phyloP scores from a whole-genome alignment of 2,888 invertebrate genomes.

The Furcula furcula region DNA sequence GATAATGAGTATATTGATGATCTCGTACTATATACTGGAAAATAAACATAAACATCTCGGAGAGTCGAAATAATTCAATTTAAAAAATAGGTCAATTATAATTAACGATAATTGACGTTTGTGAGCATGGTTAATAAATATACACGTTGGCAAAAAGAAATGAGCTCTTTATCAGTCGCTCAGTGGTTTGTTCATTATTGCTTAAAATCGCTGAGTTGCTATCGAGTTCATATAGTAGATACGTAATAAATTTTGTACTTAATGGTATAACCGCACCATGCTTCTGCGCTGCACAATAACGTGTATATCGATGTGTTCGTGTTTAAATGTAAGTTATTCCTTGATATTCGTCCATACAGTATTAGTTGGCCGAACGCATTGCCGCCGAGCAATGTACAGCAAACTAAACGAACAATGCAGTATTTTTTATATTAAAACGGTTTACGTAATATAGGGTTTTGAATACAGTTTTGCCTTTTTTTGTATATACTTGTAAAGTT shows the following conservation, averaged over 20 bases:
- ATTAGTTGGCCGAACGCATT: slow-evolving; percentile 48
- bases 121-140: too few relatives aligned
- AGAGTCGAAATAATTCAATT: too few relatives aligned
- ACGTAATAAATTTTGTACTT: slow-evolving; percentile 52
- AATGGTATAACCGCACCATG: slow-evolving; percentile 56
- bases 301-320: slow-evolving; percentile 30
- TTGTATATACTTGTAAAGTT: slow-evolving; percentile 79
- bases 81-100: too few relatives aligned
- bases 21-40: too few relatives aligned
- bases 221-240: neutral
- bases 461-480: slow-evolving; percentile 63
- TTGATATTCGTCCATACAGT: slow-evolving; percentile 57
- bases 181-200: too few relatives aligned
- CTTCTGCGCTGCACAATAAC: slow-evolving; percentile 61
- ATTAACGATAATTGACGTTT: too few relatives aligned
- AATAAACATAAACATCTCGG: too few relatives aligned
- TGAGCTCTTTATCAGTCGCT: too few relatives aligned
- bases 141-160: too few relatives aligned
- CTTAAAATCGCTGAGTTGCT: too few relatives aligned
- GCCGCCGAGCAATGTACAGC: slow-evolving; percentile 34
- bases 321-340: slow-evolving; percentile 42
- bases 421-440: slow-evolving; percentile 62
- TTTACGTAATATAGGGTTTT: slow-evolving; percentile 62
- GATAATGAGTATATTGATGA: too few relatives aligned
- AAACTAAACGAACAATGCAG: slow-evolving; percentile 62